A percentile compares a stretch with the other conserved stretches of the same genome.
Conservation (phyloP, 2,888 invertebrate species). For the Dasysyrphus albostriatus region DNA sequence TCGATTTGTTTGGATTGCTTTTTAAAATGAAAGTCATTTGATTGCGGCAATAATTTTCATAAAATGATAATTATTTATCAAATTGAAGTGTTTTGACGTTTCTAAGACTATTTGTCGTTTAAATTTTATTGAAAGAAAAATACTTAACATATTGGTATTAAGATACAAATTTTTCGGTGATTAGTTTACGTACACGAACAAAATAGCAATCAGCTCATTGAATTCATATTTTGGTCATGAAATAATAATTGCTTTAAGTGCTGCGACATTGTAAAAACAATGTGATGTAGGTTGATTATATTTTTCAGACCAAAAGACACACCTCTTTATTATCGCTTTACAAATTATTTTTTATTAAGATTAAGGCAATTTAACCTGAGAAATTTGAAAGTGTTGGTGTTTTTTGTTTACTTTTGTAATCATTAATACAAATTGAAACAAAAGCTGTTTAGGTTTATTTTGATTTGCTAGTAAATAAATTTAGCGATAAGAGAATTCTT, state of each 20-base stretch:
- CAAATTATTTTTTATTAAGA: neutral
- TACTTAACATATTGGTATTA: neutral
- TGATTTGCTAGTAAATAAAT: neutral
- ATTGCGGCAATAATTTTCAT: neutral
- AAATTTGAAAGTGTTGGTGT: neutral
- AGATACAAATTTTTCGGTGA: no score
- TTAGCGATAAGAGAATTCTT: neutral
- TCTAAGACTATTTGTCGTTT: neutral
- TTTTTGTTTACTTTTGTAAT: conserved; percentile 5
- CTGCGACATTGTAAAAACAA: neutral
- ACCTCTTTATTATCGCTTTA: conserved; percentile 2
- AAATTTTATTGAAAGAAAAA: neutral
- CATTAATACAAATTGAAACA: neutral
- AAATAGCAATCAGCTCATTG: neutral
- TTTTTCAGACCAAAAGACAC: neutral
- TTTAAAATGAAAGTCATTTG: neutral
- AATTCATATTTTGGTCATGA: neutral
- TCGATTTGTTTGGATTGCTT: conserved; percentile 20
- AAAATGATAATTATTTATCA: neutral
- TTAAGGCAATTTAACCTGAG: neutral
- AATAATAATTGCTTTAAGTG: neutral
- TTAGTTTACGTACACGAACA: no score
- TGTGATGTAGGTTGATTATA: neutral
- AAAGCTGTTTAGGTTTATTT: neutral
- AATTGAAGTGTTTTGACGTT: neutral